Percentiles rank a stretch among this genome's conserved stretches.
Evolutionary conservation across 1,140 invertebrate species (phyloP).

Genomic region (Drosophila virilis): DNA sequence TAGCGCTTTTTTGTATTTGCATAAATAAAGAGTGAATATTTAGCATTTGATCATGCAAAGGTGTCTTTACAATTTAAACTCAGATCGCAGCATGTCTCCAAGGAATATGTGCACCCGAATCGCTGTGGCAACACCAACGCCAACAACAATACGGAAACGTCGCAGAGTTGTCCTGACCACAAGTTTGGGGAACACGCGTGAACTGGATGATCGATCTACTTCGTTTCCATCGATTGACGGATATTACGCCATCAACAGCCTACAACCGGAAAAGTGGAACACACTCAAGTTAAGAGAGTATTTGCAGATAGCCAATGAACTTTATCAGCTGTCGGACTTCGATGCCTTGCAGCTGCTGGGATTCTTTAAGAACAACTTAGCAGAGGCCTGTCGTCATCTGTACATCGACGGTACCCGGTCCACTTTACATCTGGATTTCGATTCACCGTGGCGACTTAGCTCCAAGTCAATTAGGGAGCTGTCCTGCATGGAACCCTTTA

Average conservation of each 20-base stretch:
- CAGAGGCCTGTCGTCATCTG: constrained; percentile 29
- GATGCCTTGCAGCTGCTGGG: constrained; percentile 31
- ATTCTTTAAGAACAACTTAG: constrained; percentile 26
- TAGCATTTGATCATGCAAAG: constrained; percentile 17
- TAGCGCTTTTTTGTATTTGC: background rate
- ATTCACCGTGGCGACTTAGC: constrained; percentile 32
- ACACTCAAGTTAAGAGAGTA: constrained; percentile 4
- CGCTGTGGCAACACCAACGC: constrained; percentile 19
- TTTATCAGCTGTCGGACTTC: constrained; percentile 27
- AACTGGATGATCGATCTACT: background rate
- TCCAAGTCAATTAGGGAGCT: constrained; percentile 24
- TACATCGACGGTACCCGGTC: background rate
- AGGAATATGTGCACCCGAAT: constrained; percentile 12
- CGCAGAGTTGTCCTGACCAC: background rate
- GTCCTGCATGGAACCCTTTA: constrained; percentile 6
- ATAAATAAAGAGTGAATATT: background rate
- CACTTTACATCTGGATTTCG: constrained; percentile 19
- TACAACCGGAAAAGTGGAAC: background rate
- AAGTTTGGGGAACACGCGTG: background rate
- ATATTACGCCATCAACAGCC: background rate
- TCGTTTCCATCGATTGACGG: constrained; percentile 2
- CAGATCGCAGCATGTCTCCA: background rate
- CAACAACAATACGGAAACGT: constrained; percentile 7
- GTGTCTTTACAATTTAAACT: constrained; percentile 3
- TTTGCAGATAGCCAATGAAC: constrained; percentile 12